Conservation (phyloP, 1,140 invertebrate species). For the Bombus turneri region DNA sequence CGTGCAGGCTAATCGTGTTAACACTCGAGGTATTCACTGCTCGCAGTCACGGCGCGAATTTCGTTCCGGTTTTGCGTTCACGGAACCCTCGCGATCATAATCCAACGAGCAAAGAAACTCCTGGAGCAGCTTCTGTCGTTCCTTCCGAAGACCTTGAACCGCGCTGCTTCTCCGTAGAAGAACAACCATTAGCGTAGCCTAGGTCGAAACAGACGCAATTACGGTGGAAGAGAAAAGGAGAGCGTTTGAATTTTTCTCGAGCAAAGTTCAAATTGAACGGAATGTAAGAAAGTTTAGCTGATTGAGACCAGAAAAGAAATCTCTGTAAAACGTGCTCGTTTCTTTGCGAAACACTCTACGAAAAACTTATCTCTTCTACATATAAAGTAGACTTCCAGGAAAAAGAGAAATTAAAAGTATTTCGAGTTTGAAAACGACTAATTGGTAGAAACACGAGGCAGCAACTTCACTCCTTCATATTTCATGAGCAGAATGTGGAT, state of each 20-base stretch:
- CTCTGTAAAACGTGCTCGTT: too few species aligned
- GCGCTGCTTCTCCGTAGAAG: not conserved
- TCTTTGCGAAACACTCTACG: too few species aligned
- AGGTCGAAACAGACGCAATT: not conserved
- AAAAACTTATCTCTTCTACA: not conserved
- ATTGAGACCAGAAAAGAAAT: too few species aligned
- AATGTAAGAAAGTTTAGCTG: too few species aligned
- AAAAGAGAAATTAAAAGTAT: not conserved
- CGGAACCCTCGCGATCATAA: not conserved
- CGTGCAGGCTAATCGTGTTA: not conserved
- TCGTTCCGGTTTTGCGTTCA: not conserved
- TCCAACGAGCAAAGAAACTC: constrained; percentile 12
- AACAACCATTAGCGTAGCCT: not conserved
- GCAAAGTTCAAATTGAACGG: too few species aligned
- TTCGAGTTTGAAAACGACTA: not conserved
- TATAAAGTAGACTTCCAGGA: not conserved
- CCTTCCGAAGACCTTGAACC: constrained; percentile 23
- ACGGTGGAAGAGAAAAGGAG: not conserved
- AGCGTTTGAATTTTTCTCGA: too few species aligned
- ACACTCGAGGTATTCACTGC: not conserved
- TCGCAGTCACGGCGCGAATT: not conserved
- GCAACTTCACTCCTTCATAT: too few species aligned
- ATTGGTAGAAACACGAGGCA: too few species aligned
- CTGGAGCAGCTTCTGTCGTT: not conserved
- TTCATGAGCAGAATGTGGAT: too few species aligned